Conservation (phyloP, 2,797 vertebrate species). For the Thunnus albacares region DNA sequence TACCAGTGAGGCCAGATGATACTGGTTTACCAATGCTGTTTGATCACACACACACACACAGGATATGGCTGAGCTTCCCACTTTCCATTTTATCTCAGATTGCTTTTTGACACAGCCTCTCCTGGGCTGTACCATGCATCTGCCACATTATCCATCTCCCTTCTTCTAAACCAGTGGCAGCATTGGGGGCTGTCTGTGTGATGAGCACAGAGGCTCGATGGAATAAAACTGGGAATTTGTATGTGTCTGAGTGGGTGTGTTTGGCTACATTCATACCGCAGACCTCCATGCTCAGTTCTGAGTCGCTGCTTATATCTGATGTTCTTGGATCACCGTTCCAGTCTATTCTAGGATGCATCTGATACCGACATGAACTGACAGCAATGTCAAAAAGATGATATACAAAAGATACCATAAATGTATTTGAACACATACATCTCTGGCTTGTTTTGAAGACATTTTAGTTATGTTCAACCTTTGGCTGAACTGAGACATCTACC, state of each 20-base stretch:
- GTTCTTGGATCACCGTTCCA: slow-evolving; percentile 57
- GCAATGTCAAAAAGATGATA: slow-evolving; percentile 33
- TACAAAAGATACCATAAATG: slow-evolving; percentile 22
- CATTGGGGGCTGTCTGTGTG: slow-evolving; percentile 36
- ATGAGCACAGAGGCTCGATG: slow-evolving; percentile 48
- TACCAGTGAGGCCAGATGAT: slow-evolving; percentile 44
- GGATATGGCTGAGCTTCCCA: slow-evolving; percentile 35
- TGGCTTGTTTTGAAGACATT: slow-evolving; percentile 30
- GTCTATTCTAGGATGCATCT: slow-evolving; percentile 65
- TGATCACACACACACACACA: slow-evolving; percentile 45
- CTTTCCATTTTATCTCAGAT: slow-evolving; percentile 47
- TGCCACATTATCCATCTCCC: slow-evolving; percentile 35
- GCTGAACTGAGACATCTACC: neutral
- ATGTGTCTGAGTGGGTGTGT: slow-evolving; percentile 64
- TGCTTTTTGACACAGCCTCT: slow-evolving; percentile 44
- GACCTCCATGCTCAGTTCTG: slow-evolving; percentile 50
- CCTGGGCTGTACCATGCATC: slow-evolving; percentile 34
- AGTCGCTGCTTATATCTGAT: slow-evolving; percentile 61
- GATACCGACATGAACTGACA: slow-evolving; percentile 52
- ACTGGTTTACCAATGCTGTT: slow-evolving; percentile 61
- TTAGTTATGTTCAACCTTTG: slow-evolving; percentile 18
- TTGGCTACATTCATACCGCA: slow-evolving; percentile 51
- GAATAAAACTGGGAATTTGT: slow-evolving; percentile 57
- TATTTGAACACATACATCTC: slow-evolving; percentile 1
- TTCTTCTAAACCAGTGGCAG: slow-evolving; percentile 50